A percentile compares a stretch with the other conserved stretches of the same genome.
Conservation (phyloP, 2,797 vertebrate genomes). For the Pelodytes ibericus region DNA sequence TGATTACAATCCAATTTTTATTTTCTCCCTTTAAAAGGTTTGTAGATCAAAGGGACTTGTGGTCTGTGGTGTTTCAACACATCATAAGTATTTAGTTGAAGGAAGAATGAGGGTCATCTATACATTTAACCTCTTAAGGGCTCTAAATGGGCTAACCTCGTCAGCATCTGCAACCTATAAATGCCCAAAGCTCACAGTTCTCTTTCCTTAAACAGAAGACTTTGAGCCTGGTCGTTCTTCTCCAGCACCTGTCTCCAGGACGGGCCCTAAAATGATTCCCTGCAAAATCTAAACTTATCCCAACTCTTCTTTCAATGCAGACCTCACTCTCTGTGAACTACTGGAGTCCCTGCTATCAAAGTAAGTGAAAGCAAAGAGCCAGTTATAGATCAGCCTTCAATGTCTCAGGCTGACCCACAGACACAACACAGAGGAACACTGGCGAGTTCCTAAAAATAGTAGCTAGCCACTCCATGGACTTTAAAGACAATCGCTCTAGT, state of each 20-base stretch:
- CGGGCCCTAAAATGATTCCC: background rate
- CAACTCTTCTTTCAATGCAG: background rate
- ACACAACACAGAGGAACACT: slow-evolving; percentile 35
- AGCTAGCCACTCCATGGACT: background rate
- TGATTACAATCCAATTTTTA: no score
- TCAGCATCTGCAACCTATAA: background rate
- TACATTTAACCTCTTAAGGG: background rate
- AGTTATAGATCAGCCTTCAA: background rate
- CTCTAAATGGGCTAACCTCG: no score
- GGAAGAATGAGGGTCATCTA: no score
- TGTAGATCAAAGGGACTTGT: no score
- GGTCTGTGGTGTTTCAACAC: no score
- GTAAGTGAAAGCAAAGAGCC: background rate
- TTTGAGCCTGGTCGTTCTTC: background rate
- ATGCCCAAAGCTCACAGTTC: background rate
- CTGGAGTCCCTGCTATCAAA: no score
- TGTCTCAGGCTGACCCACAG: background rate
- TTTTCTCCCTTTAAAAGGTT: no score
- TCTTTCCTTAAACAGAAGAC: background rate
- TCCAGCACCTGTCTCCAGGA: background rate
- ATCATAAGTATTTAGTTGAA: no score
- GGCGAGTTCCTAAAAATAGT: slow-evolving; percentile 28
- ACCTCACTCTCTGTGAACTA: no score
- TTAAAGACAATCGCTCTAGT: slow-evolving; percentile 20
- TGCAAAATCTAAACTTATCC: background rate